Conservation (phyloP, 1,140 invertebrate species). For the Drosophila navojoa region DNA sequence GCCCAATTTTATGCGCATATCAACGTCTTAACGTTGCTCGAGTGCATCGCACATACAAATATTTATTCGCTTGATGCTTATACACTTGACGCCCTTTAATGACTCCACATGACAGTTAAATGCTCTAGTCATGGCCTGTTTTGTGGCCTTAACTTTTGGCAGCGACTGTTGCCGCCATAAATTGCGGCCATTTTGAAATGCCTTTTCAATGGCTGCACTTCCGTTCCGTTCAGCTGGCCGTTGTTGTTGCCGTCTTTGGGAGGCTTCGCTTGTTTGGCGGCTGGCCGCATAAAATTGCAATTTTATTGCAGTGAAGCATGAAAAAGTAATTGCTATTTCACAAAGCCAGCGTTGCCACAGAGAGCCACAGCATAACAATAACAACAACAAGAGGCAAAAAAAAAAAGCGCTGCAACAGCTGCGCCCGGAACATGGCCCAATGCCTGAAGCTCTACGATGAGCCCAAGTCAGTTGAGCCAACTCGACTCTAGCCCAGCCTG, state of each 20-base stretch:
- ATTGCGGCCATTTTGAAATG: constrained; percentile 71
- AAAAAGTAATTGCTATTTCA: constrained; percentile 82
- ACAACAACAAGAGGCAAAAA: neutral
- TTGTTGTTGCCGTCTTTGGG: constrained; percentile 25
- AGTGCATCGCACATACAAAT: neutral
- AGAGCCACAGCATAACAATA: constrained; percentile 14
- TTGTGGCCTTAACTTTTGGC: constrained; percentile 47
- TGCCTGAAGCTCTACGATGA: constrained; percentile 11
- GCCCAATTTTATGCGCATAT: too few relatives aligned
- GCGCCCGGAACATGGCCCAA: constrained; percentile 24
- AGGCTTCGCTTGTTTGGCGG: constrained; percentile 64
- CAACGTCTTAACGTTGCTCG: neutral
- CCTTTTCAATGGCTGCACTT: constrained; percentile 80
- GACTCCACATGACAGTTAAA: constrained; percentile 34
- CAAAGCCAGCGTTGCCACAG: constrained; percentile 52
- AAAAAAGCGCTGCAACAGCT: constrained; percentile 62
- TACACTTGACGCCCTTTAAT: constrained; percentile 32
- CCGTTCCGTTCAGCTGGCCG: constrained; percentile 43
- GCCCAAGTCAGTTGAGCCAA: constrained; percentile 20
- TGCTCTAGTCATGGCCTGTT: constrained; percentile 37
- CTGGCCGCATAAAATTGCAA: constrained; percentile 81
- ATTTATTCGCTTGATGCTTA: constrained; percentile 7
- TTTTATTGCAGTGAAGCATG: constrained; percentile 82
- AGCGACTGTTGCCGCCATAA: constrained; percentile 36
- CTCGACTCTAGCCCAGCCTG: constrained; percentile 5